Base-by-base conservation (phyloP, 2,797 vertebrate genomes). In the Ammospiza maritima region DNA sequence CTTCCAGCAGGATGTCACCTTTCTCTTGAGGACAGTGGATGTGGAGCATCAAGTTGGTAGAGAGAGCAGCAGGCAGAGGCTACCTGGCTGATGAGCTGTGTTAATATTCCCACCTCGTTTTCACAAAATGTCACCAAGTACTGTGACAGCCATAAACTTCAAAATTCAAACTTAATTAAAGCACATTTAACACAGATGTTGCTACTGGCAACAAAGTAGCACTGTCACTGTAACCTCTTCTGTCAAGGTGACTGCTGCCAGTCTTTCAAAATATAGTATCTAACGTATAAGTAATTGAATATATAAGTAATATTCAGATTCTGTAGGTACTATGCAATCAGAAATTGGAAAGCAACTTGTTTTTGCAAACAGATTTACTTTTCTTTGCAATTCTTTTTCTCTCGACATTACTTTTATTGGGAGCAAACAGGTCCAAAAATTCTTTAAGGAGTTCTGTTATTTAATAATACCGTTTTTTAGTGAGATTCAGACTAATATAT, bases 401-500 rank as follows among this genome's bases (percentile, higher is more conserved):
- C 18, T 38, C 13, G 22, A 40, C 25, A 36, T 90, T 44, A 62
- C 45, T 88, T 87, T 92, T 65, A 60, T 30, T n/a, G 1, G 15
- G 3, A 26, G 6, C 6, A 92, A 95, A 21, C 16, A 66, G 8
- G 23, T 29, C 69, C 65, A 72, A 80, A 75, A 78, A 58, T 34
- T 75, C n/a, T 62, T 78, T 71, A 73, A 30, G 44, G 29, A 77
- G 11, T 20, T 91, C 23, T 82, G 75, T 84, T 23, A 44, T 76
- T 96, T 94, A 90, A 47, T 58, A 88, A 53, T 56, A 76, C 11
- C 90, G 22, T 34, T 29, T 88, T 83, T 44, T 66, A 56, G 13
- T 34, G 15, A 6, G 44, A 53, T 76, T 65, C 47, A 69, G 16
- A 54, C 36, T 11, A 38, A 38, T 38, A 38, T 38, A 38, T 38